Percentiles rank a stretch among this genome's conserved stretches.
These are phyloP conservation scores for Diphyllodes magnificus DNA, from an alignment of 2,113 vertebrate genomes.

Conservation along the genomic window DNA sequence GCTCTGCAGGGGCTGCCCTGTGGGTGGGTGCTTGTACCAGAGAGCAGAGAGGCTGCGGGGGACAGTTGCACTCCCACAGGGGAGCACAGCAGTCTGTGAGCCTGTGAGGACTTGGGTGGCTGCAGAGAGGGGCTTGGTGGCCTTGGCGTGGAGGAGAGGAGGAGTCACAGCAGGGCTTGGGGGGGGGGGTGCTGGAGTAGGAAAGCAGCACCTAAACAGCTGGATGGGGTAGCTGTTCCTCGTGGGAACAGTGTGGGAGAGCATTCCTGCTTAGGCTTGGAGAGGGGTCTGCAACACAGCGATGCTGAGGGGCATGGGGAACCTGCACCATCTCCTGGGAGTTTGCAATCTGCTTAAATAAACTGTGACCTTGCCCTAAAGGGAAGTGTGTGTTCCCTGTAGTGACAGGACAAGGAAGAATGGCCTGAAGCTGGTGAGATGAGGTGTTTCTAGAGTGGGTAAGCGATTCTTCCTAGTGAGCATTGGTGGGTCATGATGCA, in stretches of 20 bases:
- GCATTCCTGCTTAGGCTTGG: background rate
- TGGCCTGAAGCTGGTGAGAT: background rate
- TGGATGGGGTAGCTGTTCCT: background rate
- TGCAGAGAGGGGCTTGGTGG: background rate
- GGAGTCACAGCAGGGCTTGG: background rate
- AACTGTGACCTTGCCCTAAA: background rate
- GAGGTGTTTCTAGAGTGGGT: background rate
- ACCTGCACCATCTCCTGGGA: background rate
- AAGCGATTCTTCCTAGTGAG: accelerated
- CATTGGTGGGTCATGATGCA: background rate
- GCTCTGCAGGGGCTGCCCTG: background rate
- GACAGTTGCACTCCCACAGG: accelerated
- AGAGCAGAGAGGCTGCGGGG: background rate
- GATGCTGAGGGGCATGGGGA: background rate
- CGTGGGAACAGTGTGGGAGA: background rate
- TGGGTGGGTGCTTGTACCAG: background rate
- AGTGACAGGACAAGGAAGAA: background rate
- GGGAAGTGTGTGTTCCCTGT: background rate
- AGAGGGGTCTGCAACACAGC: background rate
- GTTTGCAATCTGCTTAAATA: background rate
- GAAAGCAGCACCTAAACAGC: background rate
- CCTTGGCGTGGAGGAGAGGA: background rate
- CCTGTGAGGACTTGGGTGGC: background rate
- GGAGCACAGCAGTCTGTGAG: background rate
- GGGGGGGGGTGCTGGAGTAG: background rate